Percentiles rank a stretch among this genome's conserved stretches.
These are phyloP conservation scores for Acrocephalus kingi DNA, from an alignment of 2,113 vertebrate species.

Conservation along the genomic window DNA sequence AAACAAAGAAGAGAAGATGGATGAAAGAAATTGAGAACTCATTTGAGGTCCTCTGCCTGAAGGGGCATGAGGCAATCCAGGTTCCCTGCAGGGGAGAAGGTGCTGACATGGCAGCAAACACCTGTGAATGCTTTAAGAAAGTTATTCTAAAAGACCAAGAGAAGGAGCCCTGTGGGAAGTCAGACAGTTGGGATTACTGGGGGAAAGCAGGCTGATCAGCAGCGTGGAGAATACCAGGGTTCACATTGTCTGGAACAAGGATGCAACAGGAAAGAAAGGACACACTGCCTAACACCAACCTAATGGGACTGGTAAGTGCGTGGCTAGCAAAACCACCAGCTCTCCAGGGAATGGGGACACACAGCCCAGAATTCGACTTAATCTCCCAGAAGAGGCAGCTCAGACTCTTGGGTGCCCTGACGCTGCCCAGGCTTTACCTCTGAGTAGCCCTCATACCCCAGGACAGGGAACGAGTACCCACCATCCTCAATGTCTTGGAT, in stretches of 20 bases:
- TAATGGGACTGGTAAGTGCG: background rate
- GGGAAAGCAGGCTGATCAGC: background rate
- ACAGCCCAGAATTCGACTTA: fast-evolving
- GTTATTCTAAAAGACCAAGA: background rate
- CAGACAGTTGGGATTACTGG: background rate
- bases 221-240: background rate
- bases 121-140: background rate
- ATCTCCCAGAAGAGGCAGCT: background rate
- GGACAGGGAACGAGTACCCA: conserved; percentile 36
- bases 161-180: background rate
- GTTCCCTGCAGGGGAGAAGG: background rate
- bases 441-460: background rate
- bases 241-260: background rate
- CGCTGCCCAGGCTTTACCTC: background rate
- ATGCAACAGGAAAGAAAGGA: background rate
- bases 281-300: background rate
- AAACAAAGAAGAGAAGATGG: background rate
- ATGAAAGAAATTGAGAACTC: background rate
- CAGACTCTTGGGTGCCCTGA: background rate
- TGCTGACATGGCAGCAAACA: background rate
- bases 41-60: background rate
- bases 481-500: conserved; percentile 75
- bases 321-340: background rate
- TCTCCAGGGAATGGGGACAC: background rate
- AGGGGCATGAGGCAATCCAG: background rate